Conservation (phyloP, 2,888 invertebrate species). For the Tetanocera ferruginea region DNA sequence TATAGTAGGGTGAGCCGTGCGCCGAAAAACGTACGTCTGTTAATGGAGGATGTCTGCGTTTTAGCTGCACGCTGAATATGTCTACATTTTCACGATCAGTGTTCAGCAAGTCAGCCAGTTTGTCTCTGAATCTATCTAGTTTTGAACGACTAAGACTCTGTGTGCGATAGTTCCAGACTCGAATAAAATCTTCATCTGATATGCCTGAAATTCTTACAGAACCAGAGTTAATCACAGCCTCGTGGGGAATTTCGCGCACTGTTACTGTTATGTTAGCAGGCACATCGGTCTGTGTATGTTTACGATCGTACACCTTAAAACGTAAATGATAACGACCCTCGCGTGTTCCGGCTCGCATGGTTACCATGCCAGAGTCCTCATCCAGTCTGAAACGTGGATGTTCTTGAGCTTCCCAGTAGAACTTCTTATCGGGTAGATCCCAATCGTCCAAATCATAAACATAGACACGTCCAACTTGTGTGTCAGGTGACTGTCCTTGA, state of each 20-base stretch:
- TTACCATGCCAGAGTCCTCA: slow-evolving; percentile 94
- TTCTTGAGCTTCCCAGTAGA: slow-evolving; percentile 91
- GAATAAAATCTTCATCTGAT: slow-evolving; percentile 95
- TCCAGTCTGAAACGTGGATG: slow-evolving; percentile 91
- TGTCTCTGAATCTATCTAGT: slow-evolving; percentile 89
- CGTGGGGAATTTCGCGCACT: slow-evolving; percentile 94
- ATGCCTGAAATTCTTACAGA: slow-evolving; percentile 94
- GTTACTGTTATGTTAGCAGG: slow-evolving; percentile 96
- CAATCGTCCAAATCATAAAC: slow-evolving; percentile 98
- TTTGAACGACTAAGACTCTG: slow-evolving; percentile 88
- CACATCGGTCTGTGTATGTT: slow-evolving; percentile 94
- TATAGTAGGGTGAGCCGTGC: slow-evolving; percentile 95
- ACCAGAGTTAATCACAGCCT: slow-evolving; percentile 95
- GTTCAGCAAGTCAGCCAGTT: slow-evolving; percentile 86
- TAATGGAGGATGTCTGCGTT: slow-evolving; percentile 87
- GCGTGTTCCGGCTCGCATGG: slow-evolving; percentile 92
- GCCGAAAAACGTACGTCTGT: slow-evolving; percentile 95
- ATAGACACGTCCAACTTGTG: slow-evolving; percentile 94
- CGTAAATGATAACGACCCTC: slow-evolving; percentile 87
- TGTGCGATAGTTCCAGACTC: slow-evolving; percentile 93
- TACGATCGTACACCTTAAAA: slow-evolving; percentile 92
- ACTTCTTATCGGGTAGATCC: slow-evolving; percentile 98
- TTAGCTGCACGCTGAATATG: slow-evolving; percentile 94
- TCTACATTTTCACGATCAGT: slow-evolving; percentile 92
- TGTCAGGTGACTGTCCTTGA: slow-evolving; percentile 89